These are phyloP conservation scores for Delichon dasypus DNA, from an alignment of 2,797 vertebrate species.

Conservation along the genomic window DNA sequence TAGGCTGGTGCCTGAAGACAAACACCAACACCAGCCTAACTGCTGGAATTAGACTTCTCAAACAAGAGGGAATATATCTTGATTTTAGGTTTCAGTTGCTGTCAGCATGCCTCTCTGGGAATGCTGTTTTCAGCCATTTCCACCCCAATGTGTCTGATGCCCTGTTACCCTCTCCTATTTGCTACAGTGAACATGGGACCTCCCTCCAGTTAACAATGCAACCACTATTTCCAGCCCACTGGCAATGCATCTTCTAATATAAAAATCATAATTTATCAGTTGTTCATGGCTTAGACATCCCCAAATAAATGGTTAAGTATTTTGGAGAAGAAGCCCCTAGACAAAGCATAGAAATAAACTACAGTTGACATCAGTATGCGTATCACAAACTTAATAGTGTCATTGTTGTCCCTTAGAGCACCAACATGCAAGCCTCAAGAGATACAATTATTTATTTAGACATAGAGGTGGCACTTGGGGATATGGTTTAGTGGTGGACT, in stretches of 20 bases:
- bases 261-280: neutral
- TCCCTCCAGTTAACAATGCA: neutral
- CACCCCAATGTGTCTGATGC: neutral
- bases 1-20: neutral
- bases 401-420: slow-evolving; percentile 7
- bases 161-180: neutral
- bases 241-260: neutral
- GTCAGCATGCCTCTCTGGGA: neutral
- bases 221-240: neutral
- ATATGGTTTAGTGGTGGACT: neutral
- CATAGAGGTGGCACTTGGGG: neutral
- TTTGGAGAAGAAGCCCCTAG: neutral
- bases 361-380: neutral
- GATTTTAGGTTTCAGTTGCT: neutral
- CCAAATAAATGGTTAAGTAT: neutral
- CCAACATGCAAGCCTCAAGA: neutral
- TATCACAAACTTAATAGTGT: neutral
- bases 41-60: neutral
- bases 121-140: neutral
- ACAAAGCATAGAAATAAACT: slow-evolving; percentile 19
- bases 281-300: neutral
- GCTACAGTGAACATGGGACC: rapidly evolving
- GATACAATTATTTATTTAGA: neutral
- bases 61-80: neutral
- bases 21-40: neutral